Conservation (phyloP, 2,113 vertebrate genomes). For the Neogobius melanostomus region DNA sequence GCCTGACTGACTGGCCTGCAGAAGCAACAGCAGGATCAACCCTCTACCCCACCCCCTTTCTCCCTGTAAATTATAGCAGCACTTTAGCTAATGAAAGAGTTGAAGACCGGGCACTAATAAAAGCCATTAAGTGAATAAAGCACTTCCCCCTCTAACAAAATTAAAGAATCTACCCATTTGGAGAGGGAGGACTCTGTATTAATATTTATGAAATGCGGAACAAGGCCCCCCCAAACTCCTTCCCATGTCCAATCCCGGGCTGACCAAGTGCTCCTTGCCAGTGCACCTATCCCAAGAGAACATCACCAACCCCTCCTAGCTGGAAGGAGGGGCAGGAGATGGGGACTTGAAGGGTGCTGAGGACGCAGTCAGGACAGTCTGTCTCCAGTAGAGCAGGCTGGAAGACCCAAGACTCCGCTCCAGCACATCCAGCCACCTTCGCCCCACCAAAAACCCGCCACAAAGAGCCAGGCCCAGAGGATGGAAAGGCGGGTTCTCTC, state of each 20-base stretch:
- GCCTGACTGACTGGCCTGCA: conserved; percentile 48
- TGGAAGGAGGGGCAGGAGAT: conserved; percentile 71
- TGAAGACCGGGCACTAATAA: conserved; percentile 84
- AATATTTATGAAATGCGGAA: conserved; percentile 87
- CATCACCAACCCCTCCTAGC: conserved; percentile 71
- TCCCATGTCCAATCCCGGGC: conserved; percentile 70
- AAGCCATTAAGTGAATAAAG: conserved; percentile 88
- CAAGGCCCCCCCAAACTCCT: conserved; percentile 60
- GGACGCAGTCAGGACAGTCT: conserved; percentile 74
- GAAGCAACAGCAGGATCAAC: conserved; percentile 57
- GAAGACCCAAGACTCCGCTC: conserved; percentile 64
- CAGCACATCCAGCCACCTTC: conserved; percentile 29
- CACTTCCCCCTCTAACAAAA: conserved; percentile 86
- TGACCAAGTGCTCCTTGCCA: conserved; percentile 66
- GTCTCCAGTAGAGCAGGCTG: conserved; percentile 71
- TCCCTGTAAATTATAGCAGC: conserved; percentile 85
- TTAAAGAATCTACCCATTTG: conserved; percentile 81
- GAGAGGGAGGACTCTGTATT: conserved; percentile 79
- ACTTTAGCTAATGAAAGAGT: conserved; percentile 88
- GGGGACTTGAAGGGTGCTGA: conserved; percentile 72
- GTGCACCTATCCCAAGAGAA: conserved; percentile 78
- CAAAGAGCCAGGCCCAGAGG: conserved; percentile 17
- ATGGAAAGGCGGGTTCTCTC: conserved; percentile 49
- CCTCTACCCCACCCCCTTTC: conserved; percentile 55
- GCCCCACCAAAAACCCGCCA: conserved; percentile 6